Evolutionary conservation across 2,888 invertebrate species (phyloP).

Genomic region (Drosophila stalkeri): DNA sequence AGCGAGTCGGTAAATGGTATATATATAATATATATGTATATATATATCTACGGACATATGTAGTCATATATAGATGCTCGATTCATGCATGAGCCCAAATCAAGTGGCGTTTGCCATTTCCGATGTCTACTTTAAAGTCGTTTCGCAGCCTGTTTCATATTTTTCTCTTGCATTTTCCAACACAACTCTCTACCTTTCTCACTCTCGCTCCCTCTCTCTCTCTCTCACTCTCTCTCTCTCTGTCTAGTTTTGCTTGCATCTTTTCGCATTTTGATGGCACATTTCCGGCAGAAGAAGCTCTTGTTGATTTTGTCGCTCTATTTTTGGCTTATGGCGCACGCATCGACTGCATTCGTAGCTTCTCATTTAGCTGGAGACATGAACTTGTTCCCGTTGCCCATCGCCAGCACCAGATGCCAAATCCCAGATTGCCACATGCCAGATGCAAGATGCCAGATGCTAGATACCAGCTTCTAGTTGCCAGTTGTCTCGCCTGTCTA

Average conservation of each 20-base stretch:
- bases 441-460: neutral
- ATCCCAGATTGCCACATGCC: constrained; percentile 13
- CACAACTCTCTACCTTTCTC: neutral
- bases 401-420: constrained; percentile 8
- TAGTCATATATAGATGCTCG: constrained; percentile 6
- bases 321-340: constrained; percentile 48
- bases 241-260: neutral
- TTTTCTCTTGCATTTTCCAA: constrained; percentile 4
- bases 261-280: constrained; percentile 56
- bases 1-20: constrained; percentile 16
- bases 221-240: neutral
- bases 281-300: constrained; percentile 57
- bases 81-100: constrained; percentile 17
- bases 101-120: constrained; percentile 61
- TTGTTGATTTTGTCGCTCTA: constrained; percentile 59
- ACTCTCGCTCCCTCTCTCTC: constrained; percentile 4
- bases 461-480: neutral
- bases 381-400: constrained; percentile 27
- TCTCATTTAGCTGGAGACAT: constrained; percentile 1
- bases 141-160: constrained; percentile 23
- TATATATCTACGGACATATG: neutral
- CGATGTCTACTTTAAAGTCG: constrained; percentile 57
- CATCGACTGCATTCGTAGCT: constrained; percentile 24
- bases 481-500: neutral
- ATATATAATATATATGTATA: neutral